A percentile compares a stretch with the other conserved stretches of the same genome.
Conservation (phyloP, 2,797 vertebrate genomes). For the Cephalopachus bancanus region DNA sequence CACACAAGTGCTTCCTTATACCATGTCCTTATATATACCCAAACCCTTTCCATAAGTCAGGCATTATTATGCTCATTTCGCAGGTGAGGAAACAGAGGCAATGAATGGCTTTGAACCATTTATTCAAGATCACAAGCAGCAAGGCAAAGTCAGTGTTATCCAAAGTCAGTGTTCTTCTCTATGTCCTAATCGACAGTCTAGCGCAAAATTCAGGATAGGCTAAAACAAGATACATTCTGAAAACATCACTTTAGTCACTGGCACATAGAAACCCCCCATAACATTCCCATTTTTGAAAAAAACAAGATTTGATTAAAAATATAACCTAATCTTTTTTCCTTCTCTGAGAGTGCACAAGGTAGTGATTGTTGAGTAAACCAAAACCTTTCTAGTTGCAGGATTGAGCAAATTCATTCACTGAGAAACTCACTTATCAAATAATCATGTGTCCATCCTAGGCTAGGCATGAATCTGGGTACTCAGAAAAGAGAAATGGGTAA, state of each 20-base stretch:
- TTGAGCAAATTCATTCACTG: conserved; percentile 31
- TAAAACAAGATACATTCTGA: neutral
- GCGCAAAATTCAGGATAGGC: neutral
- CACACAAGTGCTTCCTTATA: neutral
- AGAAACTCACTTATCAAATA: conserved; percentile 32
- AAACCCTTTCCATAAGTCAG: neutral
- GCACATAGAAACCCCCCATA: accelerated
- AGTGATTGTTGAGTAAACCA: conserved; percentile 24
- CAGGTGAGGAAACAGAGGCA: neutral
- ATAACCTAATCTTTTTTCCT: neutral
- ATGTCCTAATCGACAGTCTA: neutral
- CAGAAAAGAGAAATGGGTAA: neutral
- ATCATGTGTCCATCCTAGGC: neutral
- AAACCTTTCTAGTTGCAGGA: conserved; percentile 15
- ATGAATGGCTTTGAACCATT: neutral
- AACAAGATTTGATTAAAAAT: neutral
- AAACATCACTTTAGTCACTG: neutral
- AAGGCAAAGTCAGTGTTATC: neutral
- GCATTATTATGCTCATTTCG: neutral
- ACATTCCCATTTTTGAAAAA: neutral
- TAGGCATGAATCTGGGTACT: neutral
- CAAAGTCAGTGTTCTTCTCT: neutral
- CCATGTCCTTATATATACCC: neutral
- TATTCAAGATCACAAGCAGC: neutral
- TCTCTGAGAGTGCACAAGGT: neutral